These are phyloP conservation scores for Noctua fimbriata DNA, from an alignment of 2,888 invertebrate genomes.

Conservation along the genomic window DNA sequence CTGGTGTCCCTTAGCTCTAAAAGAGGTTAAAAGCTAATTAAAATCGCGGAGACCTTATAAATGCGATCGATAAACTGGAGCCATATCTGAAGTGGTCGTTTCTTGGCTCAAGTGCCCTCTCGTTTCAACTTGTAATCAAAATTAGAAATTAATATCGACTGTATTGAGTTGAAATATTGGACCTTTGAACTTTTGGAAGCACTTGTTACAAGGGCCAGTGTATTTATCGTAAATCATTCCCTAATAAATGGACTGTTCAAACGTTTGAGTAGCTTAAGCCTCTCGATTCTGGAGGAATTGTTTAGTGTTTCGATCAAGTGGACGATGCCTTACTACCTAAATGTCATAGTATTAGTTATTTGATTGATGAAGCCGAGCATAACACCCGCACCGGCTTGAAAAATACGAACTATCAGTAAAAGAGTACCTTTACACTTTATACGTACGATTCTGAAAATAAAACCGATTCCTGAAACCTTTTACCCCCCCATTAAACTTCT, in stretches of 20 bases:
- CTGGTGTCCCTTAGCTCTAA: constrained; percentile 42
- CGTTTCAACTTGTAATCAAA: constrained; percentile 64
- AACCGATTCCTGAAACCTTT: constrained; percentile 35
- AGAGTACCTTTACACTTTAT: neutral
- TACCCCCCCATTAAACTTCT: constrained; percentile 39
- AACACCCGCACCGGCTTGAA: neutral
- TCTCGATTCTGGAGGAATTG: constrained; percentile 33
- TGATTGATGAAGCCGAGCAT: neutral
- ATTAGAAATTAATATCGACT: constrained; percentile 70
- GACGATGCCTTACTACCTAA: constrained; percentile 11
- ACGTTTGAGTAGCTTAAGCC: constrained; percentile 32
- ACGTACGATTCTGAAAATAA: constrained; percentile 12
- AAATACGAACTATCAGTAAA: neutral
- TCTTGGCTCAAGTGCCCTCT: constrained; percentile 56
- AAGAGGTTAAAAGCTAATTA: constrained; percentile 63
- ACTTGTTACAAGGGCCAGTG: constrained; percentile 55
- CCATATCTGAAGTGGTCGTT: constrained; percentile 63
- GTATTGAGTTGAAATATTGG: constrained; percentile 66
- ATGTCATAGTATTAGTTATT: neutral
- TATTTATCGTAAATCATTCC: constrained; percentile 64
- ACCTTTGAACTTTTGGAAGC: constrained; percentile 63
- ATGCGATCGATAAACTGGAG: constrained; percentile 63
- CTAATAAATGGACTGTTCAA: constrained; percentile 59
- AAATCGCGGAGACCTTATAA: constrained; percentile 60
- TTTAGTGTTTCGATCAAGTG: constrained; percentile 24